Evolutionary conservation across 2,113 vertebrate species (phyloP).

Genomic region (Plecotus auritus): DNA sequence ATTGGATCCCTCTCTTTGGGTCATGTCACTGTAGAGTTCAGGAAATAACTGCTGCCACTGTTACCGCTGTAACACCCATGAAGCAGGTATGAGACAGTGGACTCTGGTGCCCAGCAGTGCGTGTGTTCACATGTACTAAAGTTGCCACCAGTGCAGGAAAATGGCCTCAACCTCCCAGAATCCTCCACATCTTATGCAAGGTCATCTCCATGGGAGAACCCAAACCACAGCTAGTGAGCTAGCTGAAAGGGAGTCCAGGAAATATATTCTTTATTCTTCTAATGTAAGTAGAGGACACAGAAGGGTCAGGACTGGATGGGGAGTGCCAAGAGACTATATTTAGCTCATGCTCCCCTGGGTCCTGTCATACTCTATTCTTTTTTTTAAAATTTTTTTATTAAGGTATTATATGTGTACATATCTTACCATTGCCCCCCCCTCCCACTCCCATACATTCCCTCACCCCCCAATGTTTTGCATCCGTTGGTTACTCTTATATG

Average conservation of each 20-base stretch:
- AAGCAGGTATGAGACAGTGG: not conserved
- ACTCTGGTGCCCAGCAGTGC: not conserved
- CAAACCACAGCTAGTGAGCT: not conserved
- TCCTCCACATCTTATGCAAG: not conserved
- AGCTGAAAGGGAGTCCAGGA: not conserved
- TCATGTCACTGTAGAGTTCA: not conserved
- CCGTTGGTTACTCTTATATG: too few relatives aligned
- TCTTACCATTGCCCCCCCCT: too few relatives aligned
- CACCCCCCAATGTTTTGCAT: too few relatives aligned
- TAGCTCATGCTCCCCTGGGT: not conserved
- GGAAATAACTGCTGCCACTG: not conserved
- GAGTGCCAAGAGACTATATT: not conserved
- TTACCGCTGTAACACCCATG: not conserved
- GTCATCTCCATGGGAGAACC: not conserved
- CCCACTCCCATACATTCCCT: too few relatives aligned
- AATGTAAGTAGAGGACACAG: not conserved
- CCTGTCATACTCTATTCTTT: not conserved
- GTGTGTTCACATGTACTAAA: not conserved
- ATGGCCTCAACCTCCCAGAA: not conserved
- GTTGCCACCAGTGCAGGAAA: not conserved
- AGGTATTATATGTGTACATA: too few relatives aligned
- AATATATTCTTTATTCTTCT: not conserved
- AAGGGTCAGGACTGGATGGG: not conserved
- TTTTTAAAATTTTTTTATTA: too few relatives aligned
- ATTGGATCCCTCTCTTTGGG: not conserved